Evolutionary conservation across 37 sponge, comb jelly and placozoan species (phyloP), one percentile per base, ranked within the genome.

Genomic region (Petrosia ficiformis): DNA sequence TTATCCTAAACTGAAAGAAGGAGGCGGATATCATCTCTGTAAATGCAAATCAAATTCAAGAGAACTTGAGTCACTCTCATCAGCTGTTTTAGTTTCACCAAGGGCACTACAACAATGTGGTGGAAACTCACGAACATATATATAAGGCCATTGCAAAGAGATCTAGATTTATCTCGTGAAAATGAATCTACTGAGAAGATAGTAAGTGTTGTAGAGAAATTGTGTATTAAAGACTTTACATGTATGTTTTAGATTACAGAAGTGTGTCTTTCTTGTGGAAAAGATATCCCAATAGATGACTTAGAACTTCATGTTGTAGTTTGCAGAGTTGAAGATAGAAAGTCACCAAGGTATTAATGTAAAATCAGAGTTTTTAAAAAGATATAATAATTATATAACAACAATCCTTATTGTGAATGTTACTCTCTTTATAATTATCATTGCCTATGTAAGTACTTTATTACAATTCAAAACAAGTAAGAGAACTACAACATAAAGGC

Each of bases 131-230:
- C 44, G 67, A 39, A 76, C 77, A 5, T 76, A 76, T 64, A 74
- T 67, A 76, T 76, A 21, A 24, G 42, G 3, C 77, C 77, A 37
- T 14, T 76, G 4, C 77, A 76, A 52, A 76, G 41, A 64, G 77
- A 76, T 33, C 63, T 76, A 34, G 77, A 76, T 16, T 40, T 68
- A 14, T 19, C 54, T 48, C 54, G 14, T 19, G 54, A 48, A 14
- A 8, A 48, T 19, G 14, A 48, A 35, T 44, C n/a, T n/a, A n/a
- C n/a, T n/a, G n/a, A 19, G 54, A 48, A 48, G 54, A 19, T 48
- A 48, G 54, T 48, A 48, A 19, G 14, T 48, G 54, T 8, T 30
- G 66, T 28, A 25, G 21, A 64, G 66, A n/a, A n/a, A n/a, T n/a
- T 48, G 14, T n/a, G 11, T 61, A 22, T 61, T 61, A n/a, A 26